Base-by-base conservation (phyloP, 2,797 vertebrate species). In the Dendrocincla tyrannina region DNA sequence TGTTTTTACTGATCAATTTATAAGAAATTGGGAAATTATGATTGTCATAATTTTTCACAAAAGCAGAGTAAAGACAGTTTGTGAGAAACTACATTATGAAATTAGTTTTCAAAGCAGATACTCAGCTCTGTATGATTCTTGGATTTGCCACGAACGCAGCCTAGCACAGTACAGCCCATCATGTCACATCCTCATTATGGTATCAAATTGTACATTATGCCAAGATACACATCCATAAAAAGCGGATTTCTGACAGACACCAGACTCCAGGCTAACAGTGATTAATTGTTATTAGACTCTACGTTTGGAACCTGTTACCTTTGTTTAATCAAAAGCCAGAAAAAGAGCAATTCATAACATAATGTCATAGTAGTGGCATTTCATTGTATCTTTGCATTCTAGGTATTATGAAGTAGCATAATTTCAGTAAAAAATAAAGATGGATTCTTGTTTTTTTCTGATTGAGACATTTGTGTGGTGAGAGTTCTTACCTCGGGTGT, bases 271-370 rank as follows among this genome's bases (percentile, higher is more conserved):
- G 73, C 66, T 88, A 85, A 64, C 7, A 18, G 58, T 89, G 79
- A 95, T 97, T 97, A 91, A 92, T 94, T 49, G 42, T n/a, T 95
- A 84, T 93, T 96, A 69, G 86, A 63, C 72, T 91, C 25, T 77
- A 70, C 1, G 1, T 77, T 88, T 96, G 73, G 76, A 94, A 90
- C 50, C 37, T 83, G n/a, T 85, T 96, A 59, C 25, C 56, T 88
- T 93, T 92, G 59, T 86, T 95, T 91, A 95, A 85, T 95, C 60
- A 92, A 83, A 95, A 95, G 74, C 49, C n/a, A 44, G 35, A 35
- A 60, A 58, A 84, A 91, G 81, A 76, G 42, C 91, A 28, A 41
- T 92, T 85, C 69, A 50, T 67, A 58, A 74, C 5, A 17, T 72
- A 88, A 27, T 95, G 41, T 86, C 56, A 28, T 50, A 42, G 60